Evolutionary conservation across 2,888 invertebrate genomes (phyloP).

Genomic region (Epinotia ramella): DNA sequence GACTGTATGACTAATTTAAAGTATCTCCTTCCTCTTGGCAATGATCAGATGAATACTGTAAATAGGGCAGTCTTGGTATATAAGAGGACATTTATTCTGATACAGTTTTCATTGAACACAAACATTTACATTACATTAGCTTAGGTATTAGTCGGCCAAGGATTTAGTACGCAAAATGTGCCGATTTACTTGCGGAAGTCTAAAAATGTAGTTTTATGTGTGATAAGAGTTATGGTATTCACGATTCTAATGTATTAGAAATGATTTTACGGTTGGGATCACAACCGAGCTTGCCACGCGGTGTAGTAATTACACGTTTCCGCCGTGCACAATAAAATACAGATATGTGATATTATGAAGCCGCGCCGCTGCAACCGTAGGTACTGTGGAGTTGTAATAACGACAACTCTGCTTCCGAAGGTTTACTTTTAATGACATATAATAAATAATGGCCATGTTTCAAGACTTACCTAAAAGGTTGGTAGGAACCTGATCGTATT

Average conservation of each 20-base stretch:
- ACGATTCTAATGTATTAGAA: slow-evolving; percentile 31
- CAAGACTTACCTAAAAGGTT: background rate
- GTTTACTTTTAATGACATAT: background rate
- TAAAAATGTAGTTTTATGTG: slow-evolving; percentile 34
- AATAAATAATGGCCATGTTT: no score
- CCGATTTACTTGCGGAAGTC: slow-evolving; percentile 18
- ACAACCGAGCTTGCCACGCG: slow-evolving; percentile 55
- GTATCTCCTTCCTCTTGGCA: slow-evolving; percentile 44
- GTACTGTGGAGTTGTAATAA: slow-evolving; percentile 3
- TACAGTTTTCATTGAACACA: background rate
- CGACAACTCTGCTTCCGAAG: background rate
- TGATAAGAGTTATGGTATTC: slow-evolving; percentile 28
- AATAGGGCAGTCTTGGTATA: slow-evolving; percentile 12
- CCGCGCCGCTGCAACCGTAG: slow-evolving; percentile 56
- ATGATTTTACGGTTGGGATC: slow-evolving; percentile 59
- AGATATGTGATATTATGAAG: slow-evolving; percentile 60
- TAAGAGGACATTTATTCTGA: slow-evolving; percentile 2
- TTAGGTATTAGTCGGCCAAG: slow-evolving; percentile 7
- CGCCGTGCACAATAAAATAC: slow-evolving; percentile 67
- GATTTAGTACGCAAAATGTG: slow-evolving; percentile 7
- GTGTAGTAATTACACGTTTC: slow-evolving; percentile 68
- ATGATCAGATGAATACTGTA: slow-evolving; percentile 26
- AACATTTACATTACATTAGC: slow-evolving; percentile 6
- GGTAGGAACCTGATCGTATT: background rate
- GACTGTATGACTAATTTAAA: slow-evolving; percentile 35